Evolutionary conservation across 2,888 invertebrate species (phyloP), one percentile per base, ranked within the genome.

Genomic region (Pemphredon lugubris): DNA sequence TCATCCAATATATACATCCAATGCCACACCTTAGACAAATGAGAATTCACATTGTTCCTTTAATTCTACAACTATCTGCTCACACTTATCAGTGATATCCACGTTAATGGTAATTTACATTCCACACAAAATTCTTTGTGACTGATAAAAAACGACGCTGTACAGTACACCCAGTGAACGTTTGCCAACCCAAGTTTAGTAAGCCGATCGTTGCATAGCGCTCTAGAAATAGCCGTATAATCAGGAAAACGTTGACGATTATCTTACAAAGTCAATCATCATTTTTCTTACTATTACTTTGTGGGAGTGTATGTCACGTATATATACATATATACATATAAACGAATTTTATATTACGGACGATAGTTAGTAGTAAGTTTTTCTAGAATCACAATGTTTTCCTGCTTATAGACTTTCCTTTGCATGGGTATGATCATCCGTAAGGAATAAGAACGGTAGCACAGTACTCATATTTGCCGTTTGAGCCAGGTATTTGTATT

Each of bases 51-150:
- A 26, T 64, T 44, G 50, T 73, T 65, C 53, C 63, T 69, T 54
- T 44, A 40, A 48, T 64, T 55, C 13, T 57, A 50, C 39, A 50
- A 48, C 20, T 60, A 7, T 58, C 26, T 57, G 53, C 39, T 57
- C 40, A 53, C 26, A 51, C 67, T 50, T 61, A 65, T 65, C 32
- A 48, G 45, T 47, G 37, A 53, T 60, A 57, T 53, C 64, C 39
- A 59, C 59, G 34, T 66, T 60, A 45, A 60, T 18, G 39, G 30
- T 67, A 57, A 50, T 44, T 58, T 57, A 73, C 73, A 70, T 68
- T 73, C 75, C 73, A 59, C 34, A n/a, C 44, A 32, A 57, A 63
- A 60, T 57, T 48, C 37, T 47, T 51, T 32, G 37, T 50, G 20
- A 60, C 47, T 53, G 23, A 48, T 11, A 58, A 16, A 6, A 45